Percentiles rank a stretch among this genome's conserved stretches.
These are phyloP conservation scores for Spea multiplicata DNA, from an alignment of 2,113 vertebrate genomes.

Conservation along the genomic window DNA sequence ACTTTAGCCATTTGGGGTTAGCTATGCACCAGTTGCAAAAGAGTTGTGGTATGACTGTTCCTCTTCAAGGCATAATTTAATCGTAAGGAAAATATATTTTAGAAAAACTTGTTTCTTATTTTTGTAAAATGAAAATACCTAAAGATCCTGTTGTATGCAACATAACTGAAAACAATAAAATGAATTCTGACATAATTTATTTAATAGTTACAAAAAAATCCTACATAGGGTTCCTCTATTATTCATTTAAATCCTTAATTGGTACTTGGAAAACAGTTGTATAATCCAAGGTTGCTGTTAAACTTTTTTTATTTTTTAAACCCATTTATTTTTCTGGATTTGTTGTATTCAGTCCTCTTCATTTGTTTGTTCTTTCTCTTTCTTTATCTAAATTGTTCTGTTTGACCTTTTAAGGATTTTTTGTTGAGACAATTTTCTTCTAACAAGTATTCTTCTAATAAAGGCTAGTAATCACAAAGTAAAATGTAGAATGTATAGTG, in stretches of 20 bases:
- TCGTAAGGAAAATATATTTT: no score
- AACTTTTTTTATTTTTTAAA: neutral
- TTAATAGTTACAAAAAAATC: no score
- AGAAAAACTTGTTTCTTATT: no score
- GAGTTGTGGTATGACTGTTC: no score
- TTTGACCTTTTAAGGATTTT: slow-evolving; percentile 2
- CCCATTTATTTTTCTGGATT: neutral
- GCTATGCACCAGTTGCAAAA: no score
- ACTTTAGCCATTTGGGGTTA: no score
- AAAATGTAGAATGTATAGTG: neutral
- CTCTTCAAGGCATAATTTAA: no score
- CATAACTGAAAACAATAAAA: no score
- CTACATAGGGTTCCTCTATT: no score
- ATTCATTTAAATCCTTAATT: neutral
- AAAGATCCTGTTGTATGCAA: no score
- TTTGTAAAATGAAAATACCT: no score
- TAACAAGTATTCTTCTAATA: slow-evolving; percentile 14
- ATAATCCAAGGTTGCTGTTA: slow-evolving; percentile 8
- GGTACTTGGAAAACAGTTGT: neutral
- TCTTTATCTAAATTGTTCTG: neutral
- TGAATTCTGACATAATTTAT: no score
- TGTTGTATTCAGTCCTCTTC: neutral
- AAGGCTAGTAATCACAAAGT: slow-evolving; percentile 5
- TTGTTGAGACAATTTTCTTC: slow-evolving; percentile 1
- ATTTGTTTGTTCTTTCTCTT: neutral